Evolutionary conservation across 1,140 invertebrate species (phyloP).

Genomic region (Neodiprion fabricii): DNA sequence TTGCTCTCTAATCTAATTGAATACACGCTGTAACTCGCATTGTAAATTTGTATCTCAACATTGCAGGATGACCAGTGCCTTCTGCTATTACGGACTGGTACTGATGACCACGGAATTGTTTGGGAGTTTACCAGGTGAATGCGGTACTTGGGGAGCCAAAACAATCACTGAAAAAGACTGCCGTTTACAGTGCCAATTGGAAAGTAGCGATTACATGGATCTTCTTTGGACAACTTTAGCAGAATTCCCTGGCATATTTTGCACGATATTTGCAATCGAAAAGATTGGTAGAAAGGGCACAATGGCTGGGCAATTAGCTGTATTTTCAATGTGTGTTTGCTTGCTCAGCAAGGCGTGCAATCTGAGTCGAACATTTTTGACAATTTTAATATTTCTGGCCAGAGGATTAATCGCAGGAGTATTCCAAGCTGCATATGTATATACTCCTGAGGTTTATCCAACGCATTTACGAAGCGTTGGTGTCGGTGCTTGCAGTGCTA

Average conservation of each 20-base stretch:
- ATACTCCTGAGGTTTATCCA: slow-evolving; percentile 95
- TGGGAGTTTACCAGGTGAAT: slow-evolving; percentile 68
- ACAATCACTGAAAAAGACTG: slow-evolving; percentile 49
- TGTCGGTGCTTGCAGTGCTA: slow-evolving; percentile 87
- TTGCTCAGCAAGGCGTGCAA: slow-evolving; percentile 67
- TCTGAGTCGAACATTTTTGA: slow-evolving; percentile 79
- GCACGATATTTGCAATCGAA: slow-evolving; percentile 92
- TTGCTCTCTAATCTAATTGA: neutral
- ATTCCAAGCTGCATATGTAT: slow-evolving; percentile 95
- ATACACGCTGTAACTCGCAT: slow-evolving; percentile 6
- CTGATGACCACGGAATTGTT: slow-evolving; percentile 95
- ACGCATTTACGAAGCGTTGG: slow-evolving; percentile 87
- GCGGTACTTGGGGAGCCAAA: slow-evolving; percentile 45
- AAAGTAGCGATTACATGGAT: slow-evolving; percentile 90
- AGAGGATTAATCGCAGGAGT: slow-evolving; percentile 92
- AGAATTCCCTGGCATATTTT: slow-evolving; percentile 94
- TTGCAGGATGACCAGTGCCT: slow-evolving; percentile 89
- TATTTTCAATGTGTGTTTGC: slow-evolving; percentile 84
- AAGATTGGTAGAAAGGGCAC: slow-evolving; percentile 90
- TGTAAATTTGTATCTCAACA: slow-evolving; percentile 20
- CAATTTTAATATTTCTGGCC: slow-evolving; percentile 86
- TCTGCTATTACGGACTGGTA: slow-evolving; percentile 96
- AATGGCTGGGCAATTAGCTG: slow-evolving; percentile 91
- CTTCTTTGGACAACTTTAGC: slow-evolving; percentile 93
- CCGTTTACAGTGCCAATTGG: slow-evolving; percentile 74